These are phyloP conservation scores for Trichopria drosophilae DNA, from an alignment of 2,888 invertebrate species.

Conservation along the genomic window DNA sequence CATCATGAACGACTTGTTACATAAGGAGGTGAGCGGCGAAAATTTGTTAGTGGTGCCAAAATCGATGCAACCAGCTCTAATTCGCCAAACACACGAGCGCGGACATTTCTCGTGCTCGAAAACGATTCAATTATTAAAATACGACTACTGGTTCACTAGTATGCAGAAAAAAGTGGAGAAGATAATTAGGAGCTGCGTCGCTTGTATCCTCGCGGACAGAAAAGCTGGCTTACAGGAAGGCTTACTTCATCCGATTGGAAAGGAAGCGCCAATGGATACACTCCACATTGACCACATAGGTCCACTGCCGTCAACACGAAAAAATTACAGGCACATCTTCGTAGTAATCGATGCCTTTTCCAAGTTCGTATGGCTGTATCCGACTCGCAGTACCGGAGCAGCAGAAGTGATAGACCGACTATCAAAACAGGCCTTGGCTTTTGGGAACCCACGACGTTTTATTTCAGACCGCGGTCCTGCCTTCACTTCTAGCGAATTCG, in stretches of 20 bases:
- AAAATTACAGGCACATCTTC: slow-evolving; percentile 28
- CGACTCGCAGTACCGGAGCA: too few species aligned
- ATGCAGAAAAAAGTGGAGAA: slow-evolving; percentile 26
- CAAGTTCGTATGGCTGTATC: too few species aligned
- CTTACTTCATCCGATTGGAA: slow-evolving; percentile 21
- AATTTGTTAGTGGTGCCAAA: slow-evolving; percentile 26
- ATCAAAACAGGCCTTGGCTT: too few species aligned
- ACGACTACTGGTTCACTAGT: slow-evolving; percentile 27
- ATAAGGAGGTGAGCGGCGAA: too few species aligned
- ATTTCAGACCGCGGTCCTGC: slow-evolving; percentile 25
- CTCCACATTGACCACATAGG: slow-evolving; percentile 31
- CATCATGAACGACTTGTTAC: too few species aligned
- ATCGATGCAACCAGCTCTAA: slow-evolving; percentile 23
- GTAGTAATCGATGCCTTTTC: too few species aligned
- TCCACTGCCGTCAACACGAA: slow-evolving; percentile 22
- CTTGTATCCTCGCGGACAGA: slow-evolving; percentile 31
- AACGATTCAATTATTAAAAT: slow-evolving; percentile 28
- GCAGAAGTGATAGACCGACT: too few species aligned
- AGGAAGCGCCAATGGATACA: slow-evolving; percentile 26
- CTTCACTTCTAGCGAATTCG: slow-evolving; percentile 24
- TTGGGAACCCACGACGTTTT: slow-evolving; percentile 31
- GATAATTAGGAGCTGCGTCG: slow-evolving; percentile 26
- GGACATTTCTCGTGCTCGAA: slow-evolving; percentile 30
- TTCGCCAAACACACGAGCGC: slow-evolving; percentile 28
- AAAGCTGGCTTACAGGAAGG: slow-evolving; percentile 33